Evolutionary conservation across 2,888 invertebrate genomes (phyloP).

Genomic region (Cantharis flavilabris): DNA sequence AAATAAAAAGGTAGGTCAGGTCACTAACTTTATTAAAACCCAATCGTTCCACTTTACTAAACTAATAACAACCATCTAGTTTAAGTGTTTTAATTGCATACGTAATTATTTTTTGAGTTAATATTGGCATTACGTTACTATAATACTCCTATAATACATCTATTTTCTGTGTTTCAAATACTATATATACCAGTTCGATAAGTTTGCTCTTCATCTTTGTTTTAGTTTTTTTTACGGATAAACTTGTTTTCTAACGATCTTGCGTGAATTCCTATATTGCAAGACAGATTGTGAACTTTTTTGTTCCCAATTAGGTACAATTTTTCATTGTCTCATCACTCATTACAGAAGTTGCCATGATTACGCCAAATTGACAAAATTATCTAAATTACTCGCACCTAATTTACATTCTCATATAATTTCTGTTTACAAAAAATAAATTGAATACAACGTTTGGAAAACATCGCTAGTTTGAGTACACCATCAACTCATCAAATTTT

Average conservation of each 20-base stretch:
- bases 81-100: not conserved
- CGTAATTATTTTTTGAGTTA: not conserved
- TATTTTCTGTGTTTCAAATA: not conserved
- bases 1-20: conserved; percentile 24
- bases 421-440: not conserved
- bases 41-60: conserved; percentile 18
- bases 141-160: not conserved
- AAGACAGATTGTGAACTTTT: not conserved
- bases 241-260: not conserved
- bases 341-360: not conserved
- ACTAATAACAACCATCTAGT: conserved; percentile 11
- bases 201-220: not conserved
- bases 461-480: not conserved
- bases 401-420: not conserved
- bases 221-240: not conserved
- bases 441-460: not conserved
- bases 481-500: not conserved
- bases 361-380: not conserved
- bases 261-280: not conserved
- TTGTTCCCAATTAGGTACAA: not conserved
- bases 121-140: not conserved
- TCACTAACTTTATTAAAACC: conserved; percentile 26
- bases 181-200: not conserved
- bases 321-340: not conserved
- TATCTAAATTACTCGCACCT: not conserved